Evolutionary conservation across 2,888 invertebrate species (phyloP).

Genomic region (Tipula lateralis): DNA sequence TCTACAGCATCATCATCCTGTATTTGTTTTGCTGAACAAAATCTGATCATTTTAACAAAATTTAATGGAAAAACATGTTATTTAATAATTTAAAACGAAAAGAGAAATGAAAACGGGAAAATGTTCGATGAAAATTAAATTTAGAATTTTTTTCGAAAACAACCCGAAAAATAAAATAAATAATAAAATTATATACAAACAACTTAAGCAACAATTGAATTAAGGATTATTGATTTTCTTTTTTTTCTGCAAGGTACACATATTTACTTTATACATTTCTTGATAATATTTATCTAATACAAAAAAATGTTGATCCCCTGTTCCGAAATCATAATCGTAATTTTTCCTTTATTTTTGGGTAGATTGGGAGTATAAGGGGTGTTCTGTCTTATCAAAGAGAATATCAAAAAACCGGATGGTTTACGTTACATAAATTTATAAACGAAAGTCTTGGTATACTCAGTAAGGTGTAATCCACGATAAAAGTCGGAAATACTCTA

Average conservation of each 20-base stretch:
- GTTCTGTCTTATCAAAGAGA: too few species aligned
- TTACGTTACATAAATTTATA: too few species aligned
- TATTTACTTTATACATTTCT: neutral
- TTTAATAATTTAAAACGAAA: neutral
- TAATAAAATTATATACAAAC: neutral
- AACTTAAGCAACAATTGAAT: slow-evolving; percentile 11
- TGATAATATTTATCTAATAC: neutral
- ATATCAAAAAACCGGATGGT: too few species aligned
- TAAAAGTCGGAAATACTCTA: too few species aligned
- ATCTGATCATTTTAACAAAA: neutral
- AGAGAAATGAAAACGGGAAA: neutral
- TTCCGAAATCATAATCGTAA: neutral
- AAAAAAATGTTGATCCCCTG: neutral
- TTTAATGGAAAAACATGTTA: neutral
- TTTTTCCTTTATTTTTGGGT: neutral
- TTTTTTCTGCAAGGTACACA: neutral
- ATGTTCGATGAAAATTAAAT: neutral
- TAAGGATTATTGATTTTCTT: neutral
- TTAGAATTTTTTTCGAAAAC: neutral
- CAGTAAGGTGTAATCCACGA: too few species aligned
- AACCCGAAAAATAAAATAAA: neutral
- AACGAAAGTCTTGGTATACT: too few species aligned
- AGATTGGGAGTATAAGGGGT: too few species aligned
- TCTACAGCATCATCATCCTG: neutral
- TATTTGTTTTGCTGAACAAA: neutral